Conservation (phyloP, 2,797 vertebrate genomes). For the Cirrhinus mrigala region DNA sequence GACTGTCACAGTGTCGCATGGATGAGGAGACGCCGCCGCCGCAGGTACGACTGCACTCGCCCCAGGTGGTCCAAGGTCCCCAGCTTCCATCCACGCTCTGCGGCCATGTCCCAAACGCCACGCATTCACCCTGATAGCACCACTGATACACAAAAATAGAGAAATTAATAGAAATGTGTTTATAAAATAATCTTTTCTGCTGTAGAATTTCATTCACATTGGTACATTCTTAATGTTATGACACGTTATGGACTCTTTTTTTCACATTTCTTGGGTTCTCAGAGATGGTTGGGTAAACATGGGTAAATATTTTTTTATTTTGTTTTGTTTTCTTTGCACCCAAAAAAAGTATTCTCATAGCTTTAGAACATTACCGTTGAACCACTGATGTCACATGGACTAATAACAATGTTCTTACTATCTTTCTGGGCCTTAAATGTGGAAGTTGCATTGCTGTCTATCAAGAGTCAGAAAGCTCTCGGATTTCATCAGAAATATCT, state of each 20-base stretch:
- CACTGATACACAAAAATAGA: slow-evolving; percentile 79
- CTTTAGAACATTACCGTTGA: too few relatives aligned
- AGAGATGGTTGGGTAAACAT: background rate
- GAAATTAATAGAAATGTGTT: background rate
- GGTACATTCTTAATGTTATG: background rate
- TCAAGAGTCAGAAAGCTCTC: too few relatives aligned
- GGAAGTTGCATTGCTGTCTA: too few relatives aligned
- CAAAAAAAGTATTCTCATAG: too few relatives aligned
- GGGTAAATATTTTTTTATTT: too few relatives aligned
- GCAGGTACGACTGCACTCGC: slow-evolving; percentile 98
- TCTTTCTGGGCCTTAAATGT: too few relatives aligned
- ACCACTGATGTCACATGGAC: too few relatives aligned
- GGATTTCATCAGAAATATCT: too few relatives aligned
- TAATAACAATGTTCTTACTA: too few relatives aligned
- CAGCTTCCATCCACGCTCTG: slow-evolving; percentile 92
- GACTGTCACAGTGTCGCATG: slow-evolving; percentile 99
- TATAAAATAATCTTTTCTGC: background rate
- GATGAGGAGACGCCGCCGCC: slow-evolving; percentile 98
- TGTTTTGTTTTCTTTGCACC: too few relatives aligned
- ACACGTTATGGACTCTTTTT: background rate
- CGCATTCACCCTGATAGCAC: slow-evolving; percentile 98
- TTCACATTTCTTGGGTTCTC: background rate
- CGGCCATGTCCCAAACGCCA: slow-evolving; percentile 94
- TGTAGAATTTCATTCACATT: background rate
- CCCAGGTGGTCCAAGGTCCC: slow-evolving; percentile 97